Percentiles rank a stretch among this genome's conserved stretches.
These are phyloP conservation scores for Scaptomyza cyrtandrae DNA, from an alignment of 2,888 invertebrate species.

Conservation along the genomic window DNA sequence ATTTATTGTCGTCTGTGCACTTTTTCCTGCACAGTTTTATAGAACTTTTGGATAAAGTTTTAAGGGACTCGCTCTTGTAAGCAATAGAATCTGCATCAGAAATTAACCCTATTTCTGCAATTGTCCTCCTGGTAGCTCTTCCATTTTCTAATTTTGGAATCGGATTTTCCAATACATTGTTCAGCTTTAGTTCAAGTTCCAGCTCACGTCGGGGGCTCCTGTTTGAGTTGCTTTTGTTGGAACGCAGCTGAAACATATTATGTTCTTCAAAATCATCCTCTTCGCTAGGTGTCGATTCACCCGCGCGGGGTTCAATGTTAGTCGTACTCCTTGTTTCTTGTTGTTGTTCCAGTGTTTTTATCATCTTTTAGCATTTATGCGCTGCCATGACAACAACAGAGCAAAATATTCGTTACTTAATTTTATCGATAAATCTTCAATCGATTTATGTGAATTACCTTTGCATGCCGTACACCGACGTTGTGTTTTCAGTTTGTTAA, in stretches of 20 bases:
- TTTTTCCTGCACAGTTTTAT: constrained; percentile 6
- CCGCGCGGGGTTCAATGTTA: constrained; percentile 52
- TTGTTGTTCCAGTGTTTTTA: constrained; percentile 77
- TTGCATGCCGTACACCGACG: constrained; percentile 70
- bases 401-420: constrained; percentile 31
- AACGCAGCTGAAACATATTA: constrained; percentile 43
- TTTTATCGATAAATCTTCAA: constrained; percentile 24
- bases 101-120: no score
- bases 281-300: constrained; percentile 44
- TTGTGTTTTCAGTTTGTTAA: constrained; percentile 46
- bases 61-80: not conserved
- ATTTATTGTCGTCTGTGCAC: not conserved
- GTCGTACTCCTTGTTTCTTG: constrained; percentile 62
- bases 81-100: not conserved
- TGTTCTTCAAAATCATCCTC: constrained; percentile 58
- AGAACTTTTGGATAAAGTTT: not conserved
- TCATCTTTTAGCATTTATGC: constrained; percentile 76
- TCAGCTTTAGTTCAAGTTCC: constrained; percentile 2
- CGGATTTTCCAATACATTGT: constrained; percentile 7
- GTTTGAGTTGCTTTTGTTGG: constrained; percentile 15
- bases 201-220: constrained; percentile 3
- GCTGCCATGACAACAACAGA: constrained; percentile 48
- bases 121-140: not conserved
- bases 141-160: constrained; percentile 39
- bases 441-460: constrained; percentile 58